Percentiles rank a stretch among this genome's conserved stretches.
phyloP scores from a whole-genome alignment of 2,888 invertebrate species.

The Rambutsinella grinnellia region DNA sequence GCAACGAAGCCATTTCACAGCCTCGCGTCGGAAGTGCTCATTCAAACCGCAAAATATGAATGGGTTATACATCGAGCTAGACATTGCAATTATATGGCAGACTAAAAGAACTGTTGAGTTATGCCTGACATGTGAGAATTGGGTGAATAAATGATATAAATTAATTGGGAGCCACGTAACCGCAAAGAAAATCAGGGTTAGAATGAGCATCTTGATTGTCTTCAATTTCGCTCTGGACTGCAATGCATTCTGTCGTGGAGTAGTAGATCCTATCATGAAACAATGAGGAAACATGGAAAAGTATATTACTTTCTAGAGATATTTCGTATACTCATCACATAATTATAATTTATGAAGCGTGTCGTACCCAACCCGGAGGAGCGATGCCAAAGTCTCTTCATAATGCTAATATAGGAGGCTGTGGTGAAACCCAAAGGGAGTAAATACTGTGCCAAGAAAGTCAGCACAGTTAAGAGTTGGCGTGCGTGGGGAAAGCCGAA shows the following conservation, averaged over 20 bases:
- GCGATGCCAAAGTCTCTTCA: slow-evolving; percentile 64
- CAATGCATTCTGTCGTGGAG: slow-evolving; percentile 68
- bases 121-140: slow-evolving; percentile 68
- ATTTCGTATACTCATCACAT: background rate
- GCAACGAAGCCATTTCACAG: slow-evolving; percentile 67
- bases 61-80: slow-evolving; percentile 71
- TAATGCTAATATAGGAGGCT: slow-evolving; percentile 68
- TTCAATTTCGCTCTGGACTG: slow-evolving; percentile 69
- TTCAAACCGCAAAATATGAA: slow-evolving; percentile 72
- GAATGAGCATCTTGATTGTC: slow-evolving; percentile 71
- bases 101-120: slow-evolving; percentile 69
- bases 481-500: slow-evolving; percentile 68
- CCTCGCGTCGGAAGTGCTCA: slow-evolving; percentile 69
- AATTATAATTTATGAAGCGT: background rate
- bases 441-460: slow-evolving; percentile 70
- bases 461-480: slow-evolving; percentile 68
- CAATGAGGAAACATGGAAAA: background rate
- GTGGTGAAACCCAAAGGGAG: slow-evolving; percentile 70
- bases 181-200: slow-evolving; percentile 70
- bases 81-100: slow-evolving; percentile 71
- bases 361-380: slow-evolving; percentile 59
- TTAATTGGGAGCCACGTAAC: slow-evolving; percentile 72
- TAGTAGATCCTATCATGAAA: slow-evolving; percentile 68
- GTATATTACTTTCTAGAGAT: background rate
- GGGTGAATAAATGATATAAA: slow-evolving; percentile 68